Conservation (phyloP, 2,888 invertebrate genomes). For the Neoscelio sp. region DNA sequence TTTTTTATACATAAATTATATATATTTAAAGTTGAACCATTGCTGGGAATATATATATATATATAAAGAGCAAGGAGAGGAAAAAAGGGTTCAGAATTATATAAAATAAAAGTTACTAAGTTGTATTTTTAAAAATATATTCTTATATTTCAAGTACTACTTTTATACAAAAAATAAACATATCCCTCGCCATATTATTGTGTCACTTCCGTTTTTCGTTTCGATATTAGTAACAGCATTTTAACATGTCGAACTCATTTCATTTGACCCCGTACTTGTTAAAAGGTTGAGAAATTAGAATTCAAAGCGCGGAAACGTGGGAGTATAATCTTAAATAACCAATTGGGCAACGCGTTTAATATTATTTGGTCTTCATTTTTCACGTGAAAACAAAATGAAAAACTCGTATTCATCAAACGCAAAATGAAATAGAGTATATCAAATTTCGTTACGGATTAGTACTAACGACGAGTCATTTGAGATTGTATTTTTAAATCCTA, state of each 20-base stretch:
- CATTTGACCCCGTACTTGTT: not conserved
- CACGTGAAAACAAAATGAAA: slow-evolving; percentile 25
- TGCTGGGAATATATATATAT: too few relatives aligned
- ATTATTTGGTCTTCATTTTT: not conserved
- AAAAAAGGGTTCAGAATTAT: too few relatives aligned
- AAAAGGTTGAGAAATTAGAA: not conserved
- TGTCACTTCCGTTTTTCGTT: not conserved
- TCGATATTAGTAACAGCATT: not conserved
- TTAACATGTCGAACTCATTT: not conserved
- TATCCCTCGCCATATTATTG: not conserved
- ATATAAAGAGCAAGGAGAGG: too few relatives aligned
- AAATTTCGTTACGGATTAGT: slow-evolving; percentile 33
- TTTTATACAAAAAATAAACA: not conserved
- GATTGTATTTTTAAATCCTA: slow-evolving; percentile 36
- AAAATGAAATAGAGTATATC: slow-evolving; percentile 33
- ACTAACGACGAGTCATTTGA: slow-evolving; percentile 28
- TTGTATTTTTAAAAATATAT: too few relatives aligned
- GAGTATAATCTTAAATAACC: not conserved
- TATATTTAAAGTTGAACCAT: not conserved
- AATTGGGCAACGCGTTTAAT: slow-evolving; percentile 4
- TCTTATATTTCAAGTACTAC: not conserved
- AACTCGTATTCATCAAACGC: slow-evolving; percentile 18
- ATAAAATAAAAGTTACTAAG: too few relatives aligned
- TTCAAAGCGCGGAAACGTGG: not conserved
- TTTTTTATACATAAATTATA: not conserved